Evolutionary conservation across 2,888 invertebrate genomes (phyloP).

Genomic region (Lordiphosa andalusiaca): DNA sequence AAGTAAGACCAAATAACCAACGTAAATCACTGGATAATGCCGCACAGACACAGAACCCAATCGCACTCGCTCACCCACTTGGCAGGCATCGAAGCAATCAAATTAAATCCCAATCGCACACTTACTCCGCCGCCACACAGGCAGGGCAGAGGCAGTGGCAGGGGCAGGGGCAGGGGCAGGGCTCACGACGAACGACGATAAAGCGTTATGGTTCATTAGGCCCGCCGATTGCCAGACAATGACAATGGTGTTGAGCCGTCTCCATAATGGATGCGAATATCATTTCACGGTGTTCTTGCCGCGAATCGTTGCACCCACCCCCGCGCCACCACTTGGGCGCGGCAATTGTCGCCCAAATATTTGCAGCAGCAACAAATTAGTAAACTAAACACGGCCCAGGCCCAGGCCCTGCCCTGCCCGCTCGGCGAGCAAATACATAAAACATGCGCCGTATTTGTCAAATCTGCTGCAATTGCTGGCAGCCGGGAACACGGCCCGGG

Average conservation of each 20-base stretch:
- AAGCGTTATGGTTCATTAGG: slow-evolving; percentile 75
- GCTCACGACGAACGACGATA: slow-evolving; percentile 66
- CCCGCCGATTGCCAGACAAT: slow-evolving; percentile 48
- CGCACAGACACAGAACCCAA: slow-evolving; percentile 31
- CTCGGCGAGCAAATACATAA: slow-evolving; percentile 51
- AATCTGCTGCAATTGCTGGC: slow-evolving; percentile 52
- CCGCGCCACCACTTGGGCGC: slow-evolving; percentile 48
- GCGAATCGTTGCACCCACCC: slow-evolving; percentile 37
- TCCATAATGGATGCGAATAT: slow-evolving; percentile 58
- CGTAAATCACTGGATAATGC: slow-evolving; percentile 73
- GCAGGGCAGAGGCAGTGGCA: slow-evolving; percentile 16
- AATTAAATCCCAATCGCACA: slow-evolving; percentile 76
- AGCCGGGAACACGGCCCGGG: slow-evolving; percentile 13
- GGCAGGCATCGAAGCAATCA: slow-evolving; percentile 71
- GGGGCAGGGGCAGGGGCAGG: slow-evolving; percentile 20
- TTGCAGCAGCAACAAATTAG: slow-evolving; percentile 58
- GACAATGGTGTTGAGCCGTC: slow-evolving; percentile 46
- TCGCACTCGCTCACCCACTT: slow-evolving; percentile 29
- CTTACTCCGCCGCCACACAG: slow-evolving; percentile 39
- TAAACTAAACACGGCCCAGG: slow-evolving; percentile 53
- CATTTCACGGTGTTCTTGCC: slow-evolving; percentile 42
- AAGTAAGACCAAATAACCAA: slow-evolving; percentile 74
- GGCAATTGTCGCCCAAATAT: slow-evolving; percentile 69
- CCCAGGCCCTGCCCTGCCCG: slow-evolving; percentile 13
- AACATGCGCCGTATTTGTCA: slow-evolving; percentile 52